Percentiles rank a stretch among this genome's conserved stretches.
phyloP scores from a whole-genome alignment of 2,888 invertebrate genomes.

The Bursaphelenchus okinawaensis region DNA sequence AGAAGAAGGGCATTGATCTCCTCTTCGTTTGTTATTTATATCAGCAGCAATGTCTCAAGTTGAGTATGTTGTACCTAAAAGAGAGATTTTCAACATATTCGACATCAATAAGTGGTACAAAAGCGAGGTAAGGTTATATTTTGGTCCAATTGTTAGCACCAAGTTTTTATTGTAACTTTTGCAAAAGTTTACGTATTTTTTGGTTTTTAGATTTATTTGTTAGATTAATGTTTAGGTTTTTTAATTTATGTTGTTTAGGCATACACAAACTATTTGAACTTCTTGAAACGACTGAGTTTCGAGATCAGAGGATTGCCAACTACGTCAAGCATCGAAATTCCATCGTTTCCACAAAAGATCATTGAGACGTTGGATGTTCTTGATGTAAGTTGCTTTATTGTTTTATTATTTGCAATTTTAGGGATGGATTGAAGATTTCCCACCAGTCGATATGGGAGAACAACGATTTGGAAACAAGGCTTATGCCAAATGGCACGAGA shows the following conservation, averaged over 20 bases:
- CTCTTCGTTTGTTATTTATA: too few relatives aligned
- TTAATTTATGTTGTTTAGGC: slow-evolving; percentile 29
- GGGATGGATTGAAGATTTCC: slow-evolving; percentile 44
- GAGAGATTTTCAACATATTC: slow-evolving; percentile 43
- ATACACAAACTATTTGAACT: slow-evolving; percentile 41
- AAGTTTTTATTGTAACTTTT: too few relatives aligned
- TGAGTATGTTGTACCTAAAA: slow-evolving; percentile 31
- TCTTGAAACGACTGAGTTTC: slow-evolving; percentile 40
- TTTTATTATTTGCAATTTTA: slow-evolving; percentile 20
- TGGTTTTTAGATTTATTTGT: background rate
- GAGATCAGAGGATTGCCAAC: slow-evolving; percentile 35
- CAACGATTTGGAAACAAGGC: slow-evolving; percentile 94
- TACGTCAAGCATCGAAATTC: slow-evolving; percentile 18
- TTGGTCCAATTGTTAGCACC: too few relatives aligned
- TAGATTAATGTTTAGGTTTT: slow-evolving; percentile 2
- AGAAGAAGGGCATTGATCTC: background rate
- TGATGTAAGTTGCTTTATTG: slow-evolving; percentile 13
- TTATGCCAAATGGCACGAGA: slow-evolving; percentile 75
- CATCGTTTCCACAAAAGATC: slow-evolving; percentile 9
- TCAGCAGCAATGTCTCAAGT: background rate
- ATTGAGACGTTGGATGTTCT: slow-evolving; percentile 13
- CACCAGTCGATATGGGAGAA: slow-evolving; percentile 42
- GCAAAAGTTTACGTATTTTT: too few relatives aligned
- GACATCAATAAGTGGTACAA: slow-evolving; percentile 52
- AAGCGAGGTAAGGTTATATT: slow-evolving; percentile 38